These are phyloP conservation scores for Orchesella cincta DNA, from an alignment of 1,140 invertebrate genomes.

Conservation along the genomic window DNA sequence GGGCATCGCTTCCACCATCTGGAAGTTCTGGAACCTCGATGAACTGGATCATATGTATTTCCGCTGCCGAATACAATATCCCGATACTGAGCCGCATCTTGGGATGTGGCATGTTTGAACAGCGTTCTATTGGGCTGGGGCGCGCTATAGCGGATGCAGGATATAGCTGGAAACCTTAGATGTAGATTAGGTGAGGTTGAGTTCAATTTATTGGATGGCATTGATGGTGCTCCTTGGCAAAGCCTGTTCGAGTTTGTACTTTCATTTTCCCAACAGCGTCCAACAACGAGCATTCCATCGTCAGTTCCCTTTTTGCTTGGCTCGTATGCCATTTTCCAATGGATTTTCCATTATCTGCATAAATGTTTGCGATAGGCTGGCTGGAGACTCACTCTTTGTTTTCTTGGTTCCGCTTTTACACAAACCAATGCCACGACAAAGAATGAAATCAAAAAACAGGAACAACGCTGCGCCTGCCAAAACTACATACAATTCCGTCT, in stretches of 20 bases:
- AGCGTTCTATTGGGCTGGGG: no score
- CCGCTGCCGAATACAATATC: no score
- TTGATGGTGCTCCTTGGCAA: no score
- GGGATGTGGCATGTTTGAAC: no score
- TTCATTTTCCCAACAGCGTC: slow-evolving; percentile 51
- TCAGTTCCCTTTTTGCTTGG: background rate
- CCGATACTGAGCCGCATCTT: no score
- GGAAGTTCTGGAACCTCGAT: no score
- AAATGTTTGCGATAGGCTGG: slow-evolving; percentile 53
- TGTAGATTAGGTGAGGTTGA: background rate
- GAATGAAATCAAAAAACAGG: slow-evolving; percentile 50
- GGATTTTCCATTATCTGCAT: slow-evolving; percentile 46
- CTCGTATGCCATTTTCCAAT: no score
- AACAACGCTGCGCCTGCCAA: slow-evolving; percentile 51
- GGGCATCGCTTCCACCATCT: no score
- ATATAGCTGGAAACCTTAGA: no score
- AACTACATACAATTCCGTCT: slow-evolving; percentile 51
- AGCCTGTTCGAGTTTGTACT: slow-evolving; percentile 29
- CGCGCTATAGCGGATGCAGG: no score
- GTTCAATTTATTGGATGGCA: slow-evolving; percentile 23
- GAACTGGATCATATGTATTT: no score
- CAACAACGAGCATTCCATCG: slow-evolving; percentile 35
- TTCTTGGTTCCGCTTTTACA: slow-evolving; percentile 47
- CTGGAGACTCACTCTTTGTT: slow-evolving; percentile 45
- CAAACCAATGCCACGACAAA: slow-evolving; percentile 49